Evolutionary conservation across 2,888 invertebrate genomes (phyloP).

Genomic region (Eupithecia tripunctaria): DNA sequence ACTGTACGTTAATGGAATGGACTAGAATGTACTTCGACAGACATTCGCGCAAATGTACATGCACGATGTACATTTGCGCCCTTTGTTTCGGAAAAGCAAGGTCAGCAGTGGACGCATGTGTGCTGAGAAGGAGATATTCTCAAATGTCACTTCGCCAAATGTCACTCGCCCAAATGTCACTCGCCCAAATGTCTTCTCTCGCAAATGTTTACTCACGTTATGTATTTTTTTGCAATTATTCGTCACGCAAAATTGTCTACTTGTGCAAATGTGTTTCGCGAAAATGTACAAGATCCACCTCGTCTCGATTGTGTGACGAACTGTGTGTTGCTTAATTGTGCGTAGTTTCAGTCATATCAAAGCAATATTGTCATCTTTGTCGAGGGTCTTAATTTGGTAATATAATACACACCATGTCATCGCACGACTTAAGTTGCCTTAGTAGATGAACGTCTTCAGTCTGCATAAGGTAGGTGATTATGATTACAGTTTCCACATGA

Average conservation of each 20-base stretch:
- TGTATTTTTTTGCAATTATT: background rate
- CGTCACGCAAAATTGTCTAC: background rate
- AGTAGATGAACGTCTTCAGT: background rate
- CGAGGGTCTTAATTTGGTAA: background rate
- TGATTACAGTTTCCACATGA: background rate
- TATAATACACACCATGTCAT: background rate
- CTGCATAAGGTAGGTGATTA: background rate
- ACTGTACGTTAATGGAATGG: slow-evolving; percentile 18
- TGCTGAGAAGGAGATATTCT: no score
- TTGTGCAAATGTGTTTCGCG: no score
- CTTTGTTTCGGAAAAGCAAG: no score
- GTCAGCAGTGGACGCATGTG: no score
- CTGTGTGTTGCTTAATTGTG: background rate
- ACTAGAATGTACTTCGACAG: background rate
- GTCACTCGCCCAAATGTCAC: background rate
- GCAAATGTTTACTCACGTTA: no score
- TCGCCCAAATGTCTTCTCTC: no score
- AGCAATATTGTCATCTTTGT: background rate
- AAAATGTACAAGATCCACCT: background rate
- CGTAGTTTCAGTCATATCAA: background rate
- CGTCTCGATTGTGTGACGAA: no score
- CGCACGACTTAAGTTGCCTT: background rate
- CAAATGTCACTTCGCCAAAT: background rate
- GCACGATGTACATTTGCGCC: background rate
- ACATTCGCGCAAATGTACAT: background rate